A percentile compares a stretch with the other conserved stretches of the same genome.
phyloP scores from a whole-genome alignment of 2,888 invertebrate species.

The Eupeodes latifasciatus region DNA sequence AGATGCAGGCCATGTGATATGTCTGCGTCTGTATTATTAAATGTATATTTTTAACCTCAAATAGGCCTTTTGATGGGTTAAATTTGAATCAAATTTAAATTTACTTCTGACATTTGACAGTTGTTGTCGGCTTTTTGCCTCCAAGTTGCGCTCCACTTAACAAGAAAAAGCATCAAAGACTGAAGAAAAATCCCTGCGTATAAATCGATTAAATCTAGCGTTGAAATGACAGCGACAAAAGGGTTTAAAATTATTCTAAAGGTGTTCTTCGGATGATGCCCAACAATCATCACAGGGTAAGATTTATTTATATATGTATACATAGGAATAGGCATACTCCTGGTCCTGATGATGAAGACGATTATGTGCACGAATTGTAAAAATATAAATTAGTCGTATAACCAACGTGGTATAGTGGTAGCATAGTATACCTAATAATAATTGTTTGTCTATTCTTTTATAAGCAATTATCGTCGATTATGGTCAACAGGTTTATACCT shows the following conservation, averaged over 20 bases:
- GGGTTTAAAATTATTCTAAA: slow-evolving; percentile 24
- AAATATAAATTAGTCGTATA: slow-evolving; percentile 12
- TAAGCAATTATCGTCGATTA: slow-evolving; percentile 67
- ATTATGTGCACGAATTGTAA: slow-evolving; percentile 70
- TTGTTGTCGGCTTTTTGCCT: neutral
- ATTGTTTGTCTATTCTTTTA: slow-evolving; percentile 60
- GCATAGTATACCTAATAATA: slow-evolving; percentile 23
- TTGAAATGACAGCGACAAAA: slow-evolving; percentile 52
- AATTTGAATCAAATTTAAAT: slow-evolving; percentile 44
- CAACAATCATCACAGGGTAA: neutral
- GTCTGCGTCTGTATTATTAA: slow-evolving; percentile 39
- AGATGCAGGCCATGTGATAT: slow-evolving; percentile 40
- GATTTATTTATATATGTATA: neutral
- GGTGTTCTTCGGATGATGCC: slow-evolving; percentile 18
- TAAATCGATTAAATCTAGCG: slow-evolving; percentile 65
- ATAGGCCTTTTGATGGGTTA: neutral
- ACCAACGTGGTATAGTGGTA: neutral
- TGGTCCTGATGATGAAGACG: neutral
- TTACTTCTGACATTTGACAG: slow-evolving; percentile 54
- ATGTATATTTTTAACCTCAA: slow-evolving; percentile 40
- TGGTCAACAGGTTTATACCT: slow-evolving; percentile 20
- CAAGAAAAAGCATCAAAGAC: slow-evolving; percentile 30
- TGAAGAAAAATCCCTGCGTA: slow-evolving; percentile 46
- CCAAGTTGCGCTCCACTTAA: neutral
- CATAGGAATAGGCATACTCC: neutral